Percentiles rank a stretch among this genome's conserved stretches.
These are phyloP conservation scores for Novumbra hubbsi DNA, from an alignment of 2,797 vertebrate genomes.

Conservation along the genomic window DNA sequence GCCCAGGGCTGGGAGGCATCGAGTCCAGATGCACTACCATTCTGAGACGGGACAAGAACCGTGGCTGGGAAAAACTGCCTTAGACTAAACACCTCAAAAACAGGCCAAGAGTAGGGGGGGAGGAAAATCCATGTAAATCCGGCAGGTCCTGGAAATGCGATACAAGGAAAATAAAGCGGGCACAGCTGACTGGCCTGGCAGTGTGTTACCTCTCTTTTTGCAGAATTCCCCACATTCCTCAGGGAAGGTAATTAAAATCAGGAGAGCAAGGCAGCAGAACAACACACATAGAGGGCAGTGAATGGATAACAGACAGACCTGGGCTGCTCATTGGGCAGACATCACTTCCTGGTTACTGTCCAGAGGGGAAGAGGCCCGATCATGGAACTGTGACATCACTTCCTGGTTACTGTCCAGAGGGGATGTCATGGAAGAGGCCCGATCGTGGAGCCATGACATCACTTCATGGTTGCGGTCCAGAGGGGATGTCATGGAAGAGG, in stretches of 20 bases:
- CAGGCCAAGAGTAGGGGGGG: slow-evolving; percentile 49
- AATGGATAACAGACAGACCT: slow-evolving; percentile 34
- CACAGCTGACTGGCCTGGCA: slow-evolving; percentile 62
- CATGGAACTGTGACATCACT: neutral
- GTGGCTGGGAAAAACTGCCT: slow-evolving; percentile 71
- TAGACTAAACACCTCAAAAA: slow-evolving; percentile 77
- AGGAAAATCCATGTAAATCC: slow-evolving; percentile 68
- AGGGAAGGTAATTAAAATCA: slow-evolving; percentile 63
- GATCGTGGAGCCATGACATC: neutral
- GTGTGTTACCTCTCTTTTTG: slow-evolving; percentile 31
- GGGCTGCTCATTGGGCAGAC: slow-evolving; percentile 10
- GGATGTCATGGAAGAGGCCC: neutral
- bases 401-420: too few relatives aligned
- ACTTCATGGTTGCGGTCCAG: too few relatives aligned
- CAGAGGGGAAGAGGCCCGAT: neutral
- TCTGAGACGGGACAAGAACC: slow-evolving; percentile 43
- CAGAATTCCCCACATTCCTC: slow-evolving; percentile 65
- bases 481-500: neutral
- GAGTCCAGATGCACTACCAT: slow-evolving; percentile 54
- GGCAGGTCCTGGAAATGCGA: slow-evolving; percentile 67
- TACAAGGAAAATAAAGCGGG: slow-evolving; percentile 74
- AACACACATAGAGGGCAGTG: slow-evolving; percentile 12
- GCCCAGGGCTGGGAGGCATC: slow-evolving; percentile 18
- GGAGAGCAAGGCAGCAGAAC: slow-evolving; percentile 27
- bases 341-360: slow-evolving; percentile 6